Evolutionary conservation across 2,888 invertebrate species (phyloP), one percentile per base, ranked within the genome.

Genomic region (Villa cingulata): DNA sequence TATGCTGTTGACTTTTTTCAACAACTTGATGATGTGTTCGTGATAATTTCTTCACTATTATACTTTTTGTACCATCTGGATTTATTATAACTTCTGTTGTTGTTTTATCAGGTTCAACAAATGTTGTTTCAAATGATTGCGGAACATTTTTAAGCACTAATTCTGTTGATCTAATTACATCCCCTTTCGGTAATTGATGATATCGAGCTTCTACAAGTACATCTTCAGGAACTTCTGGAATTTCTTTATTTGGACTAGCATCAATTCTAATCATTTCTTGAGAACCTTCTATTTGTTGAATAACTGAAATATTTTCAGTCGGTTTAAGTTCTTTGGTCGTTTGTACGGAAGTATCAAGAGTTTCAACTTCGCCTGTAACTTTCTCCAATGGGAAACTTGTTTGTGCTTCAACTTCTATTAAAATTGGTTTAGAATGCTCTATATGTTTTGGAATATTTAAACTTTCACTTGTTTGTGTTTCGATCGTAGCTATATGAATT

Each of bases 21-120:
- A 80, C 64, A 32, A 76, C 74, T 59, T 83, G 79, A 58, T 82
- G 80, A 41, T 78, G 74, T 1, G 82, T 84, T 57, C 78, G 76
- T 46, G 82, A 76, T 6, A 84, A 62, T 65, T 84, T 86, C 54
- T 76, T 80, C 0, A 87, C 80, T 48, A 87, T 82, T 43, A 87
- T 85, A 55, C 84, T 74, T 59, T 82, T 86, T 0, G 83, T 83
- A 5, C 87, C 87, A 62, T 87, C 86, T 17, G 86, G 77, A 58
- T 85, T 86, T 0, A 80, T 77, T n/a, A 83, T 76, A 4, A 86
- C 82, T 68, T 85, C 83, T 1, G 86, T 87, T 1, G 83, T 86
- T 2, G 86, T 83, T 62, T 86, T 83, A 62, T 85, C 86, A 0
- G 87, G 87, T 63, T 87, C 86, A 1, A 83, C 78, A 62, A 87